Evolutionary conservation across 2,113 vertebrate genomes (phyloP), one percentile per base, ranked within the genome.

Genomic region (Rhineura floridana): DNA sequence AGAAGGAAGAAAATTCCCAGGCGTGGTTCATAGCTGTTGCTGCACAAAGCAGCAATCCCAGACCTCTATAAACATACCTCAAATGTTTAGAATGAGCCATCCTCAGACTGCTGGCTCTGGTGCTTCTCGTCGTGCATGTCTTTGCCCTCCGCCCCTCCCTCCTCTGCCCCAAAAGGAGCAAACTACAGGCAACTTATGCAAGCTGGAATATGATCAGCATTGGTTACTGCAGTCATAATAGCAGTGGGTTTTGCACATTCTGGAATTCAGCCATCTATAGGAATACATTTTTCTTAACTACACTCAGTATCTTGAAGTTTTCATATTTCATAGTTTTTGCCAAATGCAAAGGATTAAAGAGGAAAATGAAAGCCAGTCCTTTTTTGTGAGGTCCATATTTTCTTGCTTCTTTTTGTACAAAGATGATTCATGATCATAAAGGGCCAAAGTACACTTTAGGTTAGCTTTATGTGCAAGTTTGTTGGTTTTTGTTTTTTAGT

Each of bases 1-100:
- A 97, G 91, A 97, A 96, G 96, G 96, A 97, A 97, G 93, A 96
- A 95, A 96, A 96, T 52, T 95, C 90, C 94, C 90, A 93, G 91
- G 90, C 91, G 59, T 91, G 92, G 83, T 93, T 91, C 87, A 87
- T 83, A 88, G 69, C 87, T 89, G 87, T 86, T 92, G 65, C 88
- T 89, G 81, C 72, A 93, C 65, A 91, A 93, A 91, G 77, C 78
- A 91, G 91, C 91, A 91, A 90, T 76, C 85, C 81, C 86, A 89
- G 91, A 94, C 90, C 69, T 95, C 91, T 88, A 59, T 59, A 96
- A 95, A 92, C 83, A 94, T 0, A 0, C 17, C 88, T 85, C 91
- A 94, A 93, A 94, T 90, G 87, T 80, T 86, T 86, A 91, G 91
- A 94, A 93, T 77, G 84, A 87, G 87, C 86, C 30, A 84, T 50